phyloP scores from a whole-genome alignment of 2,888 invertebrate genomes.

The Polydrusus pterygomalis region DNA sequence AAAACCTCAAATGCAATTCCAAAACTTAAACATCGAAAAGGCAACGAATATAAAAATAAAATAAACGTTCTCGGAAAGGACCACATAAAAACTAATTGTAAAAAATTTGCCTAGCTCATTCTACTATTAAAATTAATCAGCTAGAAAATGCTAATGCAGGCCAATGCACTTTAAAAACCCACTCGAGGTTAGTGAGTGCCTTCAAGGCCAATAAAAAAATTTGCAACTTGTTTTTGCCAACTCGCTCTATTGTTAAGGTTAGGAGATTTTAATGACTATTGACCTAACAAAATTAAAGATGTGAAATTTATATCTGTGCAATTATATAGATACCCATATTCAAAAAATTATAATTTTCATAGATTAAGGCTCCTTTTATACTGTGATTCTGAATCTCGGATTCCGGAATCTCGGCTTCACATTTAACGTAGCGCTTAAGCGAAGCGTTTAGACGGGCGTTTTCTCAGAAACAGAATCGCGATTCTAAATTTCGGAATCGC shows the following conservation, averaged over 20 bases:
- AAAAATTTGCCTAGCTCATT: conserved; percentile 46
- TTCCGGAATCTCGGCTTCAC: too few species aligned
- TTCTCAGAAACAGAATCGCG: too few species aligned
- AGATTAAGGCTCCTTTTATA: too few species aligned
- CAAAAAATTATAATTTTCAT: too few species aligned
- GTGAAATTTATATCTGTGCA: neutral
- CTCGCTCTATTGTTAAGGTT: conserved; percentile 24
- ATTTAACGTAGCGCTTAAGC: too few species aligned
- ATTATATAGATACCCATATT: neutral
- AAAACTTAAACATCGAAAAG: neutral
- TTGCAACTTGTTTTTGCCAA: conserved; percentile 42
- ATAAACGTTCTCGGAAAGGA: neutral
- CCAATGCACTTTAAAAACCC: conserved; percentile 54
- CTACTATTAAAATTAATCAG: conserved; percentile 40
- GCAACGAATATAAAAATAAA: neutral
- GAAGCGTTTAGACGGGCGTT: too few species aligned
- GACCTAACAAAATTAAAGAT: neutral
- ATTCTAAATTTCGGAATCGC: too few species aligned
- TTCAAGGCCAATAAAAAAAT: conserved; percentile 46
- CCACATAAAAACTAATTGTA: conserved; percentile 43
- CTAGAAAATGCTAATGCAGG: conserved; percentile 56
- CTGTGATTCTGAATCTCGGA: too few species aligned
- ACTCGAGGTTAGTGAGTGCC: conserved; percentile 41
- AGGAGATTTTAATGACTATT: conserved; percentile 26
- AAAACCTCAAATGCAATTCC: neutral